phyloP scores from a whole-genome alignment of 2,113 vertebrate species.

The Grallaria varia region DNA sequence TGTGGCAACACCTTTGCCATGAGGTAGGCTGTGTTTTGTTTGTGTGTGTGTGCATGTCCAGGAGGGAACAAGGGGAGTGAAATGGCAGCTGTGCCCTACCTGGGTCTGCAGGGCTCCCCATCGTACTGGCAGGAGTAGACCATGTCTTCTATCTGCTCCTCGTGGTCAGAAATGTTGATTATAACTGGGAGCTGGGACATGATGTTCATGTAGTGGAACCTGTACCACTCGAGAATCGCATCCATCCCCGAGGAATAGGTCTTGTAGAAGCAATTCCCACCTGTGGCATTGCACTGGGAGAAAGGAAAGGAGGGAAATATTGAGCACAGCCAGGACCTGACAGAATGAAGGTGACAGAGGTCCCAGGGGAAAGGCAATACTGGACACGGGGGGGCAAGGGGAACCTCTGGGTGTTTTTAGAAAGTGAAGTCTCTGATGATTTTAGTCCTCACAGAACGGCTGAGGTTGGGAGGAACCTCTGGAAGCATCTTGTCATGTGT shows the following conservation, averaged over 20 bases:
- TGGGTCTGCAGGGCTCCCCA: conserved; percentile 29
- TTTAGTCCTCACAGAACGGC: background rate
- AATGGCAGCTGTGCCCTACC: background rate
- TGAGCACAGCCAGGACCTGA: background rate
- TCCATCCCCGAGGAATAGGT: conserved; percentile 35
- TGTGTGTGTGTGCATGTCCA: background rate
- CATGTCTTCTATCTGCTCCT: background rate
- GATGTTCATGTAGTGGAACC: conserved; percentile 70
- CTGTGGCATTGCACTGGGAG: conserved; percentile 62
- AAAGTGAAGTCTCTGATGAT: background rate
- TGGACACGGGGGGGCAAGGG: background rate
- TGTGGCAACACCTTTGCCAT: fast-evolving
- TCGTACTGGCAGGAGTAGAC: conserved; percentile 66
- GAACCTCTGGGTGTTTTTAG: background rate
- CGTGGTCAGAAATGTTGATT: background rate
- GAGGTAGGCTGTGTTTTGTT: background rate
- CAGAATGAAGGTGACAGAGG: background rate
- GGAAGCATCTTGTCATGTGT: background rate
- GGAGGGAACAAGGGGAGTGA: background rate
- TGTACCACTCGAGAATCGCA: conserved; percentile 66
- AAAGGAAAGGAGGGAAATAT: background rate
- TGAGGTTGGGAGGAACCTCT: background rate
- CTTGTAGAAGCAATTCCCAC: conserved; percentile 62
- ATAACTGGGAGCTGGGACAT: conserved; percentile 35
- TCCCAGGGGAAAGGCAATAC: background rate